Base-by-base conservation (phyloP, 2,113 vertebrate genomes). In the Podocnemis expansa region DNA sequence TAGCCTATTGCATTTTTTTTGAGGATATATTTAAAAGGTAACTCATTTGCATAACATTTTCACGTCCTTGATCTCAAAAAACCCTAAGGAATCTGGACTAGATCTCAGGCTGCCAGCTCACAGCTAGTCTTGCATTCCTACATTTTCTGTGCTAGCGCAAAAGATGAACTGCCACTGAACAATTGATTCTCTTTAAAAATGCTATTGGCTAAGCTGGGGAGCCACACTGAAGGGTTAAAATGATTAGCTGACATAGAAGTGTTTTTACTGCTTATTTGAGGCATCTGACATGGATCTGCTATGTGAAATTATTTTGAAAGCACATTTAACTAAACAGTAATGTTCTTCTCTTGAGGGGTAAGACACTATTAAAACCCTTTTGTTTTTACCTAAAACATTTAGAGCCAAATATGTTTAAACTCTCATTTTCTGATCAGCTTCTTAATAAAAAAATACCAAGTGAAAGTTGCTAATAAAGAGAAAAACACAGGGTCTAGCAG, bases 351-450 rank as follows among this genome's bases (percentile, higher is more conserved):
- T 96, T 96, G 94, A 95, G 92, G 58, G 85, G 83, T 91, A 96
- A 96, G 76, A 90, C 87, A 85, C 90, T 96, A 94, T 95, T 94
- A 95, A 93, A 94, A n/a, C 54, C 0, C 4, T 95, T 96, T 93
- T 91, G 94, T 94, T 97, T 97, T 97, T 78, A 34, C 95, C 96
- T 95, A 90, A 92, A 89, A 16, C 51, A 94, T 79, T 85, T 95
- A 85, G 89, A 96, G 76, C 87, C 93, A 97, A 95, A 92, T 94
- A 92, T 95, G 88, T 96, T 94, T 92, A 96, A 95, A 95, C 81
- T 94, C 92, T 87, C 87, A 82, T 60, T 93, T 94, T 93, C 67
- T 87, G 92, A 85, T 89, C 88, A 75, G 85, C 25, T 81, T 90
- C 67, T 1, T 89, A 93, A 93, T 7, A n/a, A 80, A 86, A 80